Conservation (phyloP, 2,113 vertebrate genomes). For the Xenopus laevis region DNA sequence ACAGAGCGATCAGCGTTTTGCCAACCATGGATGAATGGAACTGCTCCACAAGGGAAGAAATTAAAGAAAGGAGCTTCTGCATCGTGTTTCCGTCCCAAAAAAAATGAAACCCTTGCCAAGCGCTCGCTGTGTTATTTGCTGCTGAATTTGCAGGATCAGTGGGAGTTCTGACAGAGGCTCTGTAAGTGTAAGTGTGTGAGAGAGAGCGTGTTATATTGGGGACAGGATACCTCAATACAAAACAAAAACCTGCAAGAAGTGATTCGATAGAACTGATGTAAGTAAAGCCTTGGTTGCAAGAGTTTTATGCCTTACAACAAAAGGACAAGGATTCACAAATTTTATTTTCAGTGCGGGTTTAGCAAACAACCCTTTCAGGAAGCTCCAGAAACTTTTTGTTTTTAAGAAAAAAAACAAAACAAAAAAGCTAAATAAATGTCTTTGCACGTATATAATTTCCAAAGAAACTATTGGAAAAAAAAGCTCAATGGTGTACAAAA, state of each 20-base stretch:
- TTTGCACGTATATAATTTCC: too few relatives aligned
- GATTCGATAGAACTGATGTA: not conserved
- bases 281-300: not conserved
- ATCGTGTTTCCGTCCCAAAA: constrained; percentile 52
- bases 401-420: constrained; percentile 49
- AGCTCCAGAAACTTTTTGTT: constrained; percentile 67
- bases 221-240: too few relatives aligned
- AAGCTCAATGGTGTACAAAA: too few relatives aligned
- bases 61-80: constrained; percentile 56
- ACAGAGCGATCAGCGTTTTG: constrained; percentile 70
- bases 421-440: too few relatives aligned
- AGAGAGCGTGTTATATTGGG: too few relatives aligned
- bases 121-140: not conserved
- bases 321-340: constrained; percentile 10
- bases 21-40: constrained; percentile 67
- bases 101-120: not conserved
- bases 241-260: too few relatives aligned
- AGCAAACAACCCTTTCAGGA: constrained; percentile 67
- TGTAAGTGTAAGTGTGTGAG: too few relatives aligned
- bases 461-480: not conserved
- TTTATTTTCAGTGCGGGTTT: constrained; percentile 75
- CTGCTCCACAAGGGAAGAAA: constrained; percentile 66
- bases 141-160: not conserved
- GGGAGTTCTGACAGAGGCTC: not conserved
- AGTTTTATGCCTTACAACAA: not conserved